Evolutionary conservation across 2,113 vertebrate genomes (phyloP).

Genomic region (Ophiodon elongatus): DNA sequence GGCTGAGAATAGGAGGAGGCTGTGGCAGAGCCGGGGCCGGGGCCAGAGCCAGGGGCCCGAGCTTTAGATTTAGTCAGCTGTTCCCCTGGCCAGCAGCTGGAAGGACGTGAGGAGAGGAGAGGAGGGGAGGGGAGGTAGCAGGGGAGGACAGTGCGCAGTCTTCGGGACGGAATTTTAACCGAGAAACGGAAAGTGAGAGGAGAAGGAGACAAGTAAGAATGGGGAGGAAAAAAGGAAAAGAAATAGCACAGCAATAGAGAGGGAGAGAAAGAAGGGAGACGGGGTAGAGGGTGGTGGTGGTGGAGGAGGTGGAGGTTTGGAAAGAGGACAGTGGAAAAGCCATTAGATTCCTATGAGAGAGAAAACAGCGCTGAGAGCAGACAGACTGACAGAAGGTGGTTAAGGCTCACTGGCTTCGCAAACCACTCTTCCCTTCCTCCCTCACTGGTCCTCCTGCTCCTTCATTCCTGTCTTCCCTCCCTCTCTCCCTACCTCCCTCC

Average conservation of each 20-base stretch:
- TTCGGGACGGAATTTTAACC: slow-evolving; percentile 50
- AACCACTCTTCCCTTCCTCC: slow-evolving; percentile 70
- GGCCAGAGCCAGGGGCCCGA: slow-evolving; percentile 74
- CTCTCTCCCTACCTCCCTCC: slow-evolving; percentile 37
- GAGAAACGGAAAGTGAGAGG: slow-evolving; percentile 59
- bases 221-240: too few relatives aligned
- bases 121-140: slow-evolving; percentile 50
- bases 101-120: slow-evolving; percentile 58
- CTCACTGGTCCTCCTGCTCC: slow-evolving; percentile 61
- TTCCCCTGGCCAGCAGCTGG: slow-evolving; percentile 82
- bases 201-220: slow-evolving; percentile 52
- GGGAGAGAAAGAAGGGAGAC: slow-evolving; percentile 24
- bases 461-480: slow-evolving; percentile 47
- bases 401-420: slow-evolving; percentile 78
- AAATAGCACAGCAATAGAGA: too few relatives aligned
- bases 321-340: slow-evolving; percentile 81
- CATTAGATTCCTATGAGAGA: slow-evolving; percentile 80
- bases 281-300: slow-evolving; percentile 39
- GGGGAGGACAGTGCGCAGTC: slow-evolving; percentile 42
- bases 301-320: slow-evolving; percentile 72
- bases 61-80: slow-evolving; percentile 84
- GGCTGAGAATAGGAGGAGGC: slow-evolving; percentile 66
- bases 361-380: slow-evolving; percentile 75
- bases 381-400: slow-evolving; percentile 81
- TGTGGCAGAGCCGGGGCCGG: slow-evolving; percentile 59